Evolutionary conservation across 2,113 vertebrate genomes (phyloP).

Genomic region (Calypte anna): DNA sequence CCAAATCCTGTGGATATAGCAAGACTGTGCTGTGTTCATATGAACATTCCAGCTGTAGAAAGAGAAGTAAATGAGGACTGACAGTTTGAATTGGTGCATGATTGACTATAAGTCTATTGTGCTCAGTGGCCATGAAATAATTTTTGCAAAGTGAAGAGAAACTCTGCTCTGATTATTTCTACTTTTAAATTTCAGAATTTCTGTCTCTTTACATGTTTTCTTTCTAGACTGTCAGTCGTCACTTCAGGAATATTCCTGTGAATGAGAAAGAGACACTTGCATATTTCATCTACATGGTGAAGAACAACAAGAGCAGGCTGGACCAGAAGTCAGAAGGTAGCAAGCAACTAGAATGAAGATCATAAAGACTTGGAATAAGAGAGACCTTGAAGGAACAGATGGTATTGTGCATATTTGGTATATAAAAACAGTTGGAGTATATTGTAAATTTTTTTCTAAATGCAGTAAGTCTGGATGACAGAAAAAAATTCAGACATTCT

Average conservation of each 20-base stretch:
- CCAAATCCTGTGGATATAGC: conserved; percentile 52
- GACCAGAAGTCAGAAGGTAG: conserved; percentile 92
- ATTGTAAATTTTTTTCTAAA: conserved; percentile 71
- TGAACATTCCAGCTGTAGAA: conserved; percentile 36
- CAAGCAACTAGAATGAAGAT: conserved; percentile 89
- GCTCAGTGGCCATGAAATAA: background rate
- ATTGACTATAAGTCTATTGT: background rate
- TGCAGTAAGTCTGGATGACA: conserved; percentile 66
- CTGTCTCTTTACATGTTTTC: conserved; percentile 2
- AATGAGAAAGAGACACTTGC: conserved; percentile 98
- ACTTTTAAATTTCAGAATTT: conserved; percentile 17
- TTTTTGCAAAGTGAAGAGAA: background rate
- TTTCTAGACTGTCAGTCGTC: conserved; percentile 95
- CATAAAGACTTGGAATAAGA: background rate
- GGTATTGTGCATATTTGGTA: conserved; percentile 62
- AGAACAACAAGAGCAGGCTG: conserved; percentile 95
- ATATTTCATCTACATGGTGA: conserved; percentile 99
- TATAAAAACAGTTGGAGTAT: conserved; percentile 66
- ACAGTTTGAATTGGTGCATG: conserved; percentile 10
- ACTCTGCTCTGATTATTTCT: background rate
- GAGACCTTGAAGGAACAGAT: conserved; percentile 36
- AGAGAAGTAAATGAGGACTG: conserved; percentile 48
- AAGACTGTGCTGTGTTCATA: background rate
- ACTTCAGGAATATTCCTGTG: conserved; percentile 97
- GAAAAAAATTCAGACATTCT: conserved; percentile 70